Base-by-base conservation (phyloP, 2,888 invertebrate genomes). In the Platycheirus albimanus region DNA sequence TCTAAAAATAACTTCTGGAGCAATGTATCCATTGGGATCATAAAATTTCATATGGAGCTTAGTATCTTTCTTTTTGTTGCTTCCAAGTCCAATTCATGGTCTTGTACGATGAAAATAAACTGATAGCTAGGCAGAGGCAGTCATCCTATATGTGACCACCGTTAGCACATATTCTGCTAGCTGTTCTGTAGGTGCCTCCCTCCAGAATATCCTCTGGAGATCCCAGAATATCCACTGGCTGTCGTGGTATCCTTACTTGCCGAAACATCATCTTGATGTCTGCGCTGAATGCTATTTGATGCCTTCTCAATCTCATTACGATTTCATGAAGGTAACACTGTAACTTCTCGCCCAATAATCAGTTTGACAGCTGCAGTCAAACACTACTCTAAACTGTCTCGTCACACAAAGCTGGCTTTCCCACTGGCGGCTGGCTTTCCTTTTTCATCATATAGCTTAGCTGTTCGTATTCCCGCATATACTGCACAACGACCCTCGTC, bases 1-100 rank as follows among this genome's bases (percentile, higher is more conserved):
- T n/a, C 74, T 81, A 6, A 83, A 24, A 15, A 86, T 83, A 1
- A 84, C 78, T 8, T 61, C 52, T 1, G 86, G 86, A 8, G 74
- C 38, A 43, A 87, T 43, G 10, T 85, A 71, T 3, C 85, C 86
- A 15, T 86, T 47, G 0, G 86, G 86, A 28, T 87, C 86, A 56
- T 77, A 87, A 2, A 87, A 74, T 67, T 61, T 38, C n/a, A 61
- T 56, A 61, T 33, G 17, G 20, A 66, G 10, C 20, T 33, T 7
- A 79, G 30, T 3, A 74, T 15, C 13, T 41, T 63, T 11, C 74
- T 24, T 38, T 79, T 74, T 13, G 63, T 79, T 4, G 47, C 28
- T 8, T 33, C 19, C 10, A 13, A 20, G 10, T 56, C 38, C 30
- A 63, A n/a, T 8, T 56, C 43, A 19, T 49, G 33, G 45, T 54